phyloP scores from a whole-genome alignment of 2,888 invertebrate genomes.

The Hirudinaria manillensis region DNA sequence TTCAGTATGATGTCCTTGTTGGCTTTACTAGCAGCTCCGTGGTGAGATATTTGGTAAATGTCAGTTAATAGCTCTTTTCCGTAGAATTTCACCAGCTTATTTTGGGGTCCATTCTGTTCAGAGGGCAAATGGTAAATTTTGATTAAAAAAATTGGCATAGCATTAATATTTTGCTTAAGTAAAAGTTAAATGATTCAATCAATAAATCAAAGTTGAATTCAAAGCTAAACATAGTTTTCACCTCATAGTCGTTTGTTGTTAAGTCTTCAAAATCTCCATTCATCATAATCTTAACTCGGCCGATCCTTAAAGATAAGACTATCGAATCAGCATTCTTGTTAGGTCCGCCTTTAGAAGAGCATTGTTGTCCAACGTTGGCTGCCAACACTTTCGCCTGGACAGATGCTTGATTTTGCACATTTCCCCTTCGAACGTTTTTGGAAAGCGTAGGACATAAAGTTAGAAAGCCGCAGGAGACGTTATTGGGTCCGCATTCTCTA shows the following conservation, averaged over 20 bases:
- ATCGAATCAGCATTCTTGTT: conserved; percentile 39
- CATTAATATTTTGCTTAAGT: neutral
- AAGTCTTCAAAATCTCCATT: conserved; percentile 39
- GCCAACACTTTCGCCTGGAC: conserved; percentile 32
- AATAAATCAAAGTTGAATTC: neutral
- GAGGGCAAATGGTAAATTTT: neutral
- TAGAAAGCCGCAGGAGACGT: conserved; percentile 33
- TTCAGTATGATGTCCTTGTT: conserved; percentile 35
- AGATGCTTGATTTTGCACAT: neutral
- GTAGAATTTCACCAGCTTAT: conserved; percentile 35
- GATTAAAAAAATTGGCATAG: neutral
- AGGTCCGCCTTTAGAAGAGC: conserved; percentile 14
- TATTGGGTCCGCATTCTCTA: conserved; percentile 34
- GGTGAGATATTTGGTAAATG: conserved; percentile 37
- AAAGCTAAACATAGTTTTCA: neutral
- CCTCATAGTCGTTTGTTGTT: conserved; percentile 9
- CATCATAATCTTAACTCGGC: conserved; percentile 32
- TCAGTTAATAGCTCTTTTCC: conserved; percentile 32
- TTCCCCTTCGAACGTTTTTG: neutral
- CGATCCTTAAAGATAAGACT: conserved; percentile 31
- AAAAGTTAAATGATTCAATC: neutral
- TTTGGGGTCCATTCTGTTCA: conserved; percentile 35
- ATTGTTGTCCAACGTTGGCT: conserved; percentile 36
- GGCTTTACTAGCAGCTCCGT: conserved; percentile 36
- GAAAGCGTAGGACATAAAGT: conserved; percentile 34